Evolutionary conservation across 2,888 invertebrate genomes (phyloP), one percentile per base, ranked within the genome.

Genomic region (Drosophila emarginata): DNA sequence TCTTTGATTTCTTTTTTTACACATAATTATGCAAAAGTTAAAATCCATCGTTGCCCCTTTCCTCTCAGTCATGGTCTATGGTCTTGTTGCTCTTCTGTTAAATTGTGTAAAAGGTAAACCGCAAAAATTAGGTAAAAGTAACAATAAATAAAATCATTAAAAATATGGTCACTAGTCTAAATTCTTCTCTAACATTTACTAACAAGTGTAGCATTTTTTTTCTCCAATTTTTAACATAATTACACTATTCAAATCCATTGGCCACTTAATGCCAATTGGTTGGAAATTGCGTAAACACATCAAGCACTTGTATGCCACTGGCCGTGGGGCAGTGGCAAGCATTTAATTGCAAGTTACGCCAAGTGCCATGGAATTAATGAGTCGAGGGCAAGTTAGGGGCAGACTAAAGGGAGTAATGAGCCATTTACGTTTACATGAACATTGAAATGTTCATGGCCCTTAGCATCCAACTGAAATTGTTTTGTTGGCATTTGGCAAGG

Each of bases 11-110:
- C 71, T 58, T 70, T 72, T 72, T 72, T 79, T 87, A 72, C 77
- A 75, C 86, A 71, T 72, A 87, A 83, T 83, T 87, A 87, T 87
- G 86, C 88, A 79, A 75, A 85, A 77, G 75, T 87, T 83, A 87
- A 85, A 61, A 84, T 66, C 51, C 74, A 67, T 66, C 53, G 15
- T n/a, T 37, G 21, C 14, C 26, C n/a, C 26, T 26, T 26, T 5
- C 68, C 69, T 14, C 51, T 61, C 81, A 65, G 57, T 54, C 78
- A 82, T 87, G n/a, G n/a, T n/a, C n/a, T n/a, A n/a, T n/a, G n/a
- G n/a, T n/a, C n/a, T n/a, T n/a, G n/a, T n/a, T n/a, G 2, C 23
- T 23, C 23, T 23, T 75, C 87, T 71, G 70, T 75, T 86, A 26
- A 26, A 26, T 26, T 26, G 4, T 26, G 26, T 5, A 26, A 26